These are phyloP conservation scores for Coleophora deauratella DNA, from an alignment of 2,888 invertebrate genomes.

Conservation along the genomic window DNA sequence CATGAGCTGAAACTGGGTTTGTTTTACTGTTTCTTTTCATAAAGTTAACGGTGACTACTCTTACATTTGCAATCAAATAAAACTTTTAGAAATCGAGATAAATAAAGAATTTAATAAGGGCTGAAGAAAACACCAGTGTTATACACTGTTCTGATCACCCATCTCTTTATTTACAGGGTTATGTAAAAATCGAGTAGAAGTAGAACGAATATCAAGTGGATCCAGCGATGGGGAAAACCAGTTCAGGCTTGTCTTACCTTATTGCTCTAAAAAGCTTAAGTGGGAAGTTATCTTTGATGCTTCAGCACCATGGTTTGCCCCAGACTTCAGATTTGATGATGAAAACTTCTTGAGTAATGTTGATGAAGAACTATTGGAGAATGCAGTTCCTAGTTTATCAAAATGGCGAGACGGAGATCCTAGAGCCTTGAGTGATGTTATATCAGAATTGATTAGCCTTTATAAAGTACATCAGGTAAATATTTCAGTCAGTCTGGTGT, in stretches of 20 bases:
- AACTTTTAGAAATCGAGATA: not conserved
- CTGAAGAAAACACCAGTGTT: not conserved
- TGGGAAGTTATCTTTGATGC: slow-evolving; percentile 83
- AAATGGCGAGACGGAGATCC: slow-evolving; percentile 78
- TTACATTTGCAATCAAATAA: too few species aligned
- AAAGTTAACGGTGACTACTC: too few species aligned
- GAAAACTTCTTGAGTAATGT: slow-evolving; percentile 76
- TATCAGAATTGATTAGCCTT: slow-evolving; percentile 74
- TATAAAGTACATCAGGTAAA: slow-evolving; percentile 79
- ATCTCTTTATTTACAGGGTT: slow-evolving; percentile 36
- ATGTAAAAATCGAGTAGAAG: slow-evolving; percentile 60
- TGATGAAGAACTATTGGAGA: slow-evolving; percentile 66
- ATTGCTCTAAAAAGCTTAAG: slow-evolving; percentile 77
- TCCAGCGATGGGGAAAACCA: slow-evolving; percentile 60
- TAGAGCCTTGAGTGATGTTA: slow-evolving; percentile 72
- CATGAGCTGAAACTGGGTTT: slow-evolving; percentile 61
- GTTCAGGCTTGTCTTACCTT: slow-evolving; percentile 79
- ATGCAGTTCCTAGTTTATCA: slow-evolving; percentile 73
- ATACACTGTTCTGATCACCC: not conserved
- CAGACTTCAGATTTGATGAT: slow-evolving; percentile 84
- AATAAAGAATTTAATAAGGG: not conserved
- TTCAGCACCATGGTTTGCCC: slow-evolving; percentile 77
- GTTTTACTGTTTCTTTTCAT: not conserved
- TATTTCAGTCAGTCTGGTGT: too few species aligned
- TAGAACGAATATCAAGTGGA: slow-evolving; percentile 52